Percentiles rank a stretch among this genome's conserved stretches.
phyloP scores from a whole-genome alignment of 1,140 invertebrate species.

The Arctopsyche grandis region DNA sequence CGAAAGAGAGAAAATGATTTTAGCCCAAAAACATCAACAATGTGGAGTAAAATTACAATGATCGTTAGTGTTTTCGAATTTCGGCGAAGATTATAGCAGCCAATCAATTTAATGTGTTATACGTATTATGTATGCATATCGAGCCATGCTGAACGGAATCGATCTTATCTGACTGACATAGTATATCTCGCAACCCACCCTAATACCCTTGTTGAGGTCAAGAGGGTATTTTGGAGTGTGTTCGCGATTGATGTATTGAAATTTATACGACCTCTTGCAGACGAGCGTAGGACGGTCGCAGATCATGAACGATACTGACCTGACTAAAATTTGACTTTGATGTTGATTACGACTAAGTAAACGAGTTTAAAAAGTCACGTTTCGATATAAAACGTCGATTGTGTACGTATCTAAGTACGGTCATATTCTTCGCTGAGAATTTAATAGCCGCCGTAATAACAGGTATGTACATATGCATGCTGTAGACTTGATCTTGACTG shows the following conservation, averaged over 20 bases:
- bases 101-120: too few species aligned
- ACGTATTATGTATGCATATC: too few species aligned
- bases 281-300: not conserved
- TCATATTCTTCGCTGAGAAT: not conserved
- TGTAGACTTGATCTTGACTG: slow-evolving; percentile 19
- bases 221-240: not conserved
- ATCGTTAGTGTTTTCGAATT: too few species aligned
- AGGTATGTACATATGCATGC: not conserved
- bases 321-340: not conserved
- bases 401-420: not conserved
- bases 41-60: too few species aligned
- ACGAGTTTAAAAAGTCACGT: too few species aligned
- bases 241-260: not conserved
- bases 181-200: not conserved
- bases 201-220: not conserved
- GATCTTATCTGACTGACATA: too few species aligned
- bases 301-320: not conserved
- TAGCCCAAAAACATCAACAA: too few species aligned
- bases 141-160: too few species aligned
- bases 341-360: too few species aligned
- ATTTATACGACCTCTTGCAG: slow-evolving; percentile 9
- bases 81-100: too few species aligned
- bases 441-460: not conserved
- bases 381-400: too few species aligned
- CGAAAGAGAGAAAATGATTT: too few species aligned